A percentile compares a stretch with the other conserved stretches of the same genome.
Conservation (phyloP, 1,140 invertebrate species). For the Cotesia glomerata region DNA sequence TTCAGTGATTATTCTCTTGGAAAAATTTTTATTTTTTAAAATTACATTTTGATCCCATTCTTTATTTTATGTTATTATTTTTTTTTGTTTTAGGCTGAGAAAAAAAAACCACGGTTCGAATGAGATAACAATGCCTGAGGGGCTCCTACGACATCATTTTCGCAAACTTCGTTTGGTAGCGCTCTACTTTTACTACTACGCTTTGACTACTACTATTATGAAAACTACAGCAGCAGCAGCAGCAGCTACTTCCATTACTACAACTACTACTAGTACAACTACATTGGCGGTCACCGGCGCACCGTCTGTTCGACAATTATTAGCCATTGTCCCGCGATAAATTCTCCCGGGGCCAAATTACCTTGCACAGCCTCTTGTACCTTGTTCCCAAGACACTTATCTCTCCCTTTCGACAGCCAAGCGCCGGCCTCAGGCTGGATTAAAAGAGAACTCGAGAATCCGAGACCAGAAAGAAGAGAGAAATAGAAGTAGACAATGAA, state of each 20-base stretch:
- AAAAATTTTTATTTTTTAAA: too few species aligned
- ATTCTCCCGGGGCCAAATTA: conserved; percentile 52
- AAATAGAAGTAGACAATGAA: neutral
- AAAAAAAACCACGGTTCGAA: conserved; percentile 21
- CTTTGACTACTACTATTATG: too few species aligned
- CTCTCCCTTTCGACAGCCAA: conserved; percentile 4
- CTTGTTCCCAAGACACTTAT: conserved; percentile 1
- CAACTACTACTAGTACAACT: too few species aligned
- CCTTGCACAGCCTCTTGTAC: conserved; percentile 32
- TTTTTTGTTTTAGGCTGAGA: neutral
- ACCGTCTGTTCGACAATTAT: conserved; percentile 53
- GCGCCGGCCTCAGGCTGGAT: conserved; percentile 15
- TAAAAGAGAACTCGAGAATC: conserved; percentile 13
- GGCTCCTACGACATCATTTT: conserved; percentile 49
- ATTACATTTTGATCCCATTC: neutral
- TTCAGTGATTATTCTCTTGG: too few species aligned
- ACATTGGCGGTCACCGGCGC: neutral
- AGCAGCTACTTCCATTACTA: too few species aligned
- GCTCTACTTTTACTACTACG: too few species aligned
- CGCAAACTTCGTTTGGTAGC: conserved; percentile 52
- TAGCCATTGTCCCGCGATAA: conserved; percentile 55
- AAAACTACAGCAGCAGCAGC: too few species aligned
- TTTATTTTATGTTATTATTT: neutral
- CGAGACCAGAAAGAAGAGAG: neutral
- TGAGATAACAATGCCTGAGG: conserved; percentile 56